Evolutionary conservation across 1,140 invertebrate genomes (phyloP).

Genomic region (Theocolax elegans): DNA sequence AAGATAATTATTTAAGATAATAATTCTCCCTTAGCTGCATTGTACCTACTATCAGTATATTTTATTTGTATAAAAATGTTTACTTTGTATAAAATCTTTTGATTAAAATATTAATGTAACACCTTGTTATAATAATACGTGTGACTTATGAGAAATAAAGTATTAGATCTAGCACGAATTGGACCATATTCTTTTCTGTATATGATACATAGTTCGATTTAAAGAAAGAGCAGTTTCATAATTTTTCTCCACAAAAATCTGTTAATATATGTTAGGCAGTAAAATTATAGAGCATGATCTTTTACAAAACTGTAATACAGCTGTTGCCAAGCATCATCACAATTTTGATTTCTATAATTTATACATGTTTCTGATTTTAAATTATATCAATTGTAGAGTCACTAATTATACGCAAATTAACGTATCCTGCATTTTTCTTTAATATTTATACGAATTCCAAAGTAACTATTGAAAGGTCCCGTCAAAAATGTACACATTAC

Average conservation of each 20-base stretch:
- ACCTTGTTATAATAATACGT: constrained; percentile 1
- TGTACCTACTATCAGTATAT: constrained; percentile 2
- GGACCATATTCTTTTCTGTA: constrained; percentile 20
- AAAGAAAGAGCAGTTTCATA: not conserved
- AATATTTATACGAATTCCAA: too few species aligned
- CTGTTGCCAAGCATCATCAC: constrained; percentile 16
- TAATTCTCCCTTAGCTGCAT: too few species aligned
- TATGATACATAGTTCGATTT: not conserved
- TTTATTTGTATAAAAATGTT: constrained; percentile 30
- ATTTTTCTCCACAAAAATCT: not conserved
- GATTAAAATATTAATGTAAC: constrained; percentile 26
- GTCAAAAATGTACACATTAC: constrained; percentile 12
- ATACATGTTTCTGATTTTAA: not conserved
- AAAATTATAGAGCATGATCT: not conserved
- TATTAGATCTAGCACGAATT: constrained; percentile 22
- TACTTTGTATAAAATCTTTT: constrained; percentile 37
- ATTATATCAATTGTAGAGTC: too few species aligned
- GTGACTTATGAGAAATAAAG: not conserved
- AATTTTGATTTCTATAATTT: not conserved
- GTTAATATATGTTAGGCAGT: not conserved
- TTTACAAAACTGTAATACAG: not conserved
- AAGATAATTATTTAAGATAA: too few species aligned
- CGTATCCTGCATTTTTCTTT: too few species aligned
- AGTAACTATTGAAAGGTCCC: constrained; percentile 2
- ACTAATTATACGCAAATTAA: too few species aligned